Base-by-base conservation (phyloP, 2,113 vertebrate species). In the Gopherus evgoodei region DNA sequence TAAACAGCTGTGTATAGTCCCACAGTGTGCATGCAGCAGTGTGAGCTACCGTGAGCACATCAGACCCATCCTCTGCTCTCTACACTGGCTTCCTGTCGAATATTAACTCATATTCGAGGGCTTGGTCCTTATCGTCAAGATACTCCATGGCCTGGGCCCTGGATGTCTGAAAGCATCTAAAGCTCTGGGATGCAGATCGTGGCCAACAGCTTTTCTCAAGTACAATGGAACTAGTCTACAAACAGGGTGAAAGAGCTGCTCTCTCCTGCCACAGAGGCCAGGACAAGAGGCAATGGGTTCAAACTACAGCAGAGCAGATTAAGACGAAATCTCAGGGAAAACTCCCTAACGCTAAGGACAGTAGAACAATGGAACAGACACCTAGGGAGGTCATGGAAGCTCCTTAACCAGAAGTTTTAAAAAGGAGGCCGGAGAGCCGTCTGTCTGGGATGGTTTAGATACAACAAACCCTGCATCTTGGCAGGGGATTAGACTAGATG, bases 1-100 rank as follows among this genome's bases (percentile, higher is more conserved):
- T 11, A 47, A 19, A 38, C 0, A 49, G 27, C 1, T 42, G 19
- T 5, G 47, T 19, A 3, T 1, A 9, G 0, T 1, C 2, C 11
- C 59, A 80, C 44, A 22, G 27, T 7, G 7, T 35, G 38, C 81
- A 59, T 24, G 29, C 25, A 44, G 29, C 25, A 57, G 17, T 13
- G 8, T 16, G 59, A n/a, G 16, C 7, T 7, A 44, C 50, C 50
- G 13, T 24, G 7, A 82, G 8, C 35, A 0, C 62, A 49, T 19
- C 50, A 47, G 11, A 65, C 62, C 24, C 62, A 6, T 42, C 59
- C 59, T 29, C 53, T 79, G 4, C 42, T 47, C 35, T 19, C 38
- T 52, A 29, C 35, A 24, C 29, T 4, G 35, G 7, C 72, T 62
- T 89, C 47, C 16, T 2, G 56, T 83, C 53, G 21, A 81, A 3